Evolutionary conservation across 2,888 invertebrate species (phyloP).

Genomic region (Caenorhabditis sp.): DNA sequence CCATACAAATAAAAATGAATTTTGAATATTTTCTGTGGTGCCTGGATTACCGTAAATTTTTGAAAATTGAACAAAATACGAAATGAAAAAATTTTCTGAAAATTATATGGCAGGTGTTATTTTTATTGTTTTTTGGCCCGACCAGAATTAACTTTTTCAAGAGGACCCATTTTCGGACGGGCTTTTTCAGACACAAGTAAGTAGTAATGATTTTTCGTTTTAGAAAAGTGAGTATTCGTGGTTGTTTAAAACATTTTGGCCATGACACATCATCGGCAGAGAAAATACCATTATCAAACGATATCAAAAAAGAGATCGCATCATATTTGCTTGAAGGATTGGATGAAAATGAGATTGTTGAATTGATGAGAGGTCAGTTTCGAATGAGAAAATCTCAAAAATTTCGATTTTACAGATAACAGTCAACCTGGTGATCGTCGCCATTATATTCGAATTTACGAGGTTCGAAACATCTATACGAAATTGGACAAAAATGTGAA

Average conservation of each 20-base stretch:
- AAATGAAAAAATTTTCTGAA: no score
- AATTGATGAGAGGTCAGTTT: neutral
- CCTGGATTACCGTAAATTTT: no score
- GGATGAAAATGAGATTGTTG: conserved; percentile 5
- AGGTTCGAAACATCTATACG: conserved; percentile 8
- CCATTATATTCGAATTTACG: conserved; percentile 16
- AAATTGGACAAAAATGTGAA: conserved; percentile 6
- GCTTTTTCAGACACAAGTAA: no score
- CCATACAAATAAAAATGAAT: no score
- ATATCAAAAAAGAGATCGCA: conserved; percentile 12
- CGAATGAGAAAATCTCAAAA: no score
- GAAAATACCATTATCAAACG: conserved; percentile 5
- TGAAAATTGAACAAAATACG: no score
- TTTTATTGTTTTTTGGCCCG: no score
- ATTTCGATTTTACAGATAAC: conserved; percentile 12
- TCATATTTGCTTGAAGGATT: conserved; percentile 9
- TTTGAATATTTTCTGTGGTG: no score
- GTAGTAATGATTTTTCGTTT: neutral
- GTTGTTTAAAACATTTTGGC: conserved; percentile 15
- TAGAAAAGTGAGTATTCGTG: conserved; percentile 9
- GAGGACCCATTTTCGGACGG: no score
- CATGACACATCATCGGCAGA: conserved; percentile 6
- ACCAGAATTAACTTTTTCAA: no score
- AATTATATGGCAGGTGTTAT: no score
- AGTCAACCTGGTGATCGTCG: conserved; percentile 10